phyloP scores from a whole-genome alignment of 2,113 vertebrate species.

The Seriola aureovittata region DNA sequence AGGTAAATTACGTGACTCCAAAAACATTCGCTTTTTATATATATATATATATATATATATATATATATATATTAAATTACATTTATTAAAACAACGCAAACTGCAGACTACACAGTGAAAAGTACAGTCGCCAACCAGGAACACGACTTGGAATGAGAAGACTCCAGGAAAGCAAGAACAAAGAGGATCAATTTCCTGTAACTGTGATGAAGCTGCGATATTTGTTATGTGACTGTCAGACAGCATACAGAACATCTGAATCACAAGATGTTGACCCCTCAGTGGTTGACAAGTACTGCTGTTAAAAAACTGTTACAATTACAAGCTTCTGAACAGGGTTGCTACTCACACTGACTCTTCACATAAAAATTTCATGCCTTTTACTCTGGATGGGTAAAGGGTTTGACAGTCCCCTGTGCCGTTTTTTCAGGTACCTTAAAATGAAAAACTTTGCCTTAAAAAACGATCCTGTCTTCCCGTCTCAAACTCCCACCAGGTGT shows the following conservation, averaged over 20 bases:
- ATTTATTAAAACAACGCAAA: not conserved
- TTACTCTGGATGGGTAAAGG: too few relatives aligned
- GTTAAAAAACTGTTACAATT: not conserved
- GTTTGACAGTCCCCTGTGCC: too few relatives aligned
- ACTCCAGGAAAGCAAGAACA: slow-evolving; percentile 44
- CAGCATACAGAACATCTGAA: slow-evolving; percentile 36
- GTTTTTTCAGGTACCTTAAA: too few relatives aligned
- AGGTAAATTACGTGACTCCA: not conserved
- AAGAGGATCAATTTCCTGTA: slow-evolving; percentile 62
- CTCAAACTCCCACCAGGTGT: too few relatives aligned
- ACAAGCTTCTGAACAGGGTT: not conserved
- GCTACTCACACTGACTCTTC: not conserved
- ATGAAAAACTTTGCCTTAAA: too few relatives aligned
- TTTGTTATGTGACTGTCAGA: slow-evolving; percentile 65
- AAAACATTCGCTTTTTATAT: not conserved
- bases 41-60: too few relatives aligned
- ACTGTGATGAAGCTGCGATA: slow-evolving; percentile 66
- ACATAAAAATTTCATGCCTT: not conserved
- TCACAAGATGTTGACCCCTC: slow-evolving; percentile 32
- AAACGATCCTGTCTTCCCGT: too few relatives aligned
- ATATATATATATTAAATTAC: not conserved
- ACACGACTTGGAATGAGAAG: not conserved
- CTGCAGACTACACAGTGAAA: not conserved
- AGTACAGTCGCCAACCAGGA: not conserved
- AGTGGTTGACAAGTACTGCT: slow-evolving; percentile 2